Percentiles rank a stretch among this genome's conserved stretches.
Evolutionary conservation across 2,797 vertebrate genomes (phyloP).

Genomic region (Fringilla coelebs): DNA sequence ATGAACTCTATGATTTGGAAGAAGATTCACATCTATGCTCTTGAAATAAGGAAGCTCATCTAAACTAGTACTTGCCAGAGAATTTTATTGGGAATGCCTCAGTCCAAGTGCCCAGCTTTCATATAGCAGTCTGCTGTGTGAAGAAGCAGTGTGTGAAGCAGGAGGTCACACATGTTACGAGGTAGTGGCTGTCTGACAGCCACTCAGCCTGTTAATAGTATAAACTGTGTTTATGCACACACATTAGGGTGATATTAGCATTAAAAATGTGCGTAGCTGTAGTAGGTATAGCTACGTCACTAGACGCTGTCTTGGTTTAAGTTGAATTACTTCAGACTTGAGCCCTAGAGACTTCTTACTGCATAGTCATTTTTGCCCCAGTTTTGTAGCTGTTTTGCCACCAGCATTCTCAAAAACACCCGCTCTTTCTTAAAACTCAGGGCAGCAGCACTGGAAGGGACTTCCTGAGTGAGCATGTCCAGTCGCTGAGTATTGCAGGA

Average conservation of each 20-base stretch:
- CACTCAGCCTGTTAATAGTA: neutral
- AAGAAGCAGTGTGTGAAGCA: neutral
- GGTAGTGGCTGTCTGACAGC: neutral
- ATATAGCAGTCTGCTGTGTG: neutral
- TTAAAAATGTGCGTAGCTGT: neutral
- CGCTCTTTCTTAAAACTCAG: neutral
- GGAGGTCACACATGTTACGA: neutral
- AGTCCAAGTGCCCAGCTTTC: neutral
- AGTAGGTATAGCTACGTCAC: neutral
- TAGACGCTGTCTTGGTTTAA: neutral
- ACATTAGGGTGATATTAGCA: neutral
- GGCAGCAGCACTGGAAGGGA: neutral
- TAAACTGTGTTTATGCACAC: neutral
- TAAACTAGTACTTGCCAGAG: neutral
- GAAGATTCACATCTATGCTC: neutral
- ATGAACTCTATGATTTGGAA: neutral
- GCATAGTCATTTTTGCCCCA: neutral
- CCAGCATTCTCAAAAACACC: neutral
- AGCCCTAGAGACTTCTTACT: neutral
- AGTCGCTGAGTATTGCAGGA: neutral
- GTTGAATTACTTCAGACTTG: neutral
- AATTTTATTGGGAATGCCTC: neutral
- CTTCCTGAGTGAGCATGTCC: neutral
- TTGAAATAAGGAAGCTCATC: neutral
- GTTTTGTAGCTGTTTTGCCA: neutral